A percentile compares a stretch with the other conserved stretches of the same genome.
Conservation (phyloP, 2,888 invertebrate genomes). For the Polyploca ridens region DNA sequence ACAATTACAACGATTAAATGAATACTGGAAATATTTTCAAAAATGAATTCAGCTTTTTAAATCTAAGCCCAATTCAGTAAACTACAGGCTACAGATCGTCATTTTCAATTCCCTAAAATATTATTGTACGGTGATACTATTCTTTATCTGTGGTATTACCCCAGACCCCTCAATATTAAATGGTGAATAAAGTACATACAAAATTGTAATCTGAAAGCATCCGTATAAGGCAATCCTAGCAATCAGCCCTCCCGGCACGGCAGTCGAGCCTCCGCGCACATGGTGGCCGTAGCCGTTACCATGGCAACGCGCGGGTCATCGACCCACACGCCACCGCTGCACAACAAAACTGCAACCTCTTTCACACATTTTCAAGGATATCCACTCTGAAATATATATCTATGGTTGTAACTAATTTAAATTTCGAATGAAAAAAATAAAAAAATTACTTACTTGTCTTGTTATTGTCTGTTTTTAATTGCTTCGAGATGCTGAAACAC, state of each 20-base stretch:
- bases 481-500: background rate
- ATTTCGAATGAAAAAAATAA: background rate
- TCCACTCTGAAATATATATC: background rate
- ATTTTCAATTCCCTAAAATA: no score
- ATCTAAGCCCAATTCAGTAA: no score
- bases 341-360: constrained; percentile 21
- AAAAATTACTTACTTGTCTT: background rate
- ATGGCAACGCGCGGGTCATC: constrained; percentile 71
- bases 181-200: background rate
- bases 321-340: constrained; percentile 63
- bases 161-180: constrained; percentile 11
- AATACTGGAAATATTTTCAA: no score
- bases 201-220: constrained; percentile 29
- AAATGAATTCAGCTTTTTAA: no score
- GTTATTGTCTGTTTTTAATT: background rate
- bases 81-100: no score
- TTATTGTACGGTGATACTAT: no score
- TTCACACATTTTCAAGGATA: background rate
- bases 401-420: background rate
- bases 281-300: constrained; percentile 65
- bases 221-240: constrained; percentile 48
- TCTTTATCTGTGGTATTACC: no score
- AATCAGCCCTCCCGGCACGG: constrained; percentile 40
- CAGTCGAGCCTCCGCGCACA: constrained; percentile 57
- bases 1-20: no score